Evolutionary conservation across 92 coral and sea anemone genomes (phyloP).

Genomic region (Pocillopora meandrina): DNA sequence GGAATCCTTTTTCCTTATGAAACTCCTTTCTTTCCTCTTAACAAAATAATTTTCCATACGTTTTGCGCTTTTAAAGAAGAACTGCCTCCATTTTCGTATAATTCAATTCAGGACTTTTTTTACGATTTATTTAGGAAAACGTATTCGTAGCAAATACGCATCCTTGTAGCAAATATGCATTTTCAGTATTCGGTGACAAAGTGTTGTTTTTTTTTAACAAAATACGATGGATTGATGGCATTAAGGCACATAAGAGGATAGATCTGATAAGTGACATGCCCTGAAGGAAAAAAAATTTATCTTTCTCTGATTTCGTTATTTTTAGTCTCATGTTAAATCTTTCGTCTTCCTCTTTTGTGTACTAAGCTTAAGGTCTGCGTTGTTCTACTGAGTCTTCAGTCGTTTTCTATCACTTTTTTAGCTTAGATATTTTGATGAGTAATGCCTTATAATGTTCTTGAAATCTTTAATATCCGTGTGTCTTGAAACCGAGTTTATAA

Average conservation of each 20-base stretch:
- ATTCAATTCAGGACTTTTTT: constrained; percentile 27
- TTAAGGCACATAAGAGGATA: too few relatives aligned
- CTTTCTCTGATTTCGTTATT: too few relatives aligned
- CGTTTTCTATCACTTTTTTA: too few relatives aligned
- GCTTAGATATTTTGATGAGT: too few relatives aligned
- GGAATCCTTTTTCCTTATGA: constrained; percentile 36
- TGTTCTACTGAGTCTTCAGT: too few relatives aligned
- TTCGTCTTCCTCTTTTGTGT: too few relatives aligned
- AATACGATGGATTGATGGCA: constrained; percentile 2
- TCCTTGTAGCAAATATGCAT: constrained; percentile 27
- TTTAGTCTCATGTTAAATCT: too few relatives aligned
- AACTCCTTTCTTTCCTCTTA: constrained; percentile 26
- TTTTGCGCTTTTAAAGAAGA: constrained; percentile 34
- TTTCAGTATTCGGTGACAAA: constrained; percentile 11
- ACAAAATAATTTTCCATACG: constrained; percentile 27
- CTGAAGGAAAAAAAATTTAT: constrained; percentile 2
- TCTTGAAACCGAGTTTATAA: too few relatives aligned
- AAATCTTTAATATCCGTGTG: too few relatives aligned
- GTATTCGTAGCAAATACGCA: constrained; percentile 44
- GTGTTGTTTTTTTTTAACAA: constrained; percentile 1
- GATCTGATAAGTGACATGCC: constrained; percentile 16
- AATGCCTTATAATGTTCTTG: too few relatives aligned
- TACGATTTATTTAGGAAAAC: constrained; percentile 27
- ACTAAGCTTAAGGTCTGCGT: too few relatives aligned
- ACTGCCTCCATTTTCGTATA: constrained; percentile 31